Evolutionary conservation across 2,113 vertebrate genomes (phyloP).

Genomic region (Fregata magnificens): DNA sequence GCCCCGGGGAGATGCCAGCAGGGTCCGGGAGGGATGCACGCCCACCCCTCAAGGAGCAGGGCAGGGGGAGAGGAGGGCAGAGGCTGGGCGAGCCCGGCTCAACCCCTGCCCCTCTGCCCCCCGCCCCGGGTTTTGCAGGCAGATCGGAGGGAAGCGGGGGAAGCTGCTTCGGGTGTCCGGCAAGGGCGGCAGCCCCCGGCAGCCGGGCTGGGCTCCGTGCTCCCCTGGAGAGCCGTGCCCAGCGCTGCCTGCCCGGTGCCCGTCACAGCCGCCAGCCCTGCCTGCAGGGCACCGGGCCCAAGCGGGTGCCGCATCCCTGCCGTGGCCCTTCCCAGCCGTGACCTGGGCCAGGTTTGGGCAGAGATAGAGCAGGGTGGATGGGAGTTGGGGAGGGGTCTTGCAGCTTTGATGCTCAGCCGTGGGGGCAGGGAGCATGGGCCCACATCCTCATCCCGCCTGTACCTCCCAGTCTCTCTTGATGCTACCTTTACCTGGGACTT

Average conservation of each 20-base stretch:
- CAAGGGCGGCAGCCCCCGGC: neutral
- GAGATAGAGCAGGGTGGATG: neutral
- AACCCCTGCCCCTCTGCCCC: neutral
- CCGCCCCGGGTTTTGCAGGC: neutral
- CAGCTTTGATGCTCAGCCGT: neutral
- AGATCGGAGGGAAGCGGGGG: neutral
- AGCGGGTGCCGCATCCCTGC: neutral
- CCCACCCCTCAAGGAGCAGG: neutral
- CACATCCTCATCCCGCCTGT: neutral
- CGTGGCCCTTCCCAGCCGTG: neutral
- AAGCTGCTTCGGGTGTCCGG: neutral
- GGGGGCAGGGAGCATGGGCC: neutral
- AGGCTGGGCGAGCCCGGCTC: neutral
- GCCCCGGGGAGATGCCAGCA: fast-evolving
- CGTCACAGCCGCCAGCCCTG: neutral
- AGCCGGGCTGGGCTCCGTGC: neutral
- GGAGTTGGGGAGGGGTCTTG: neutral
- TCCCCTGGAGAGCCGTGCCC: neutral
- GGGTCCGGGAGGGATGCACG: neutral
- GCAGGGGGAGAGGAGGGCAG: neutral
- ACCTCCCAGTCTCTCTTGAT: neutral
- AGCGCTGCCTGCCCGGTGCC: fast-evolving
- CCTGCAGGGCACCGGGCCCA: neutral
- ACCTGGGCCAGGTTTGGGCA: neutral
- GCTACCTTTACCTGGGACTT: neutral